phyloP scores from a whole-genome alignment of 2,113 vertebrate species.

The Phocoena sinus region DNA sequence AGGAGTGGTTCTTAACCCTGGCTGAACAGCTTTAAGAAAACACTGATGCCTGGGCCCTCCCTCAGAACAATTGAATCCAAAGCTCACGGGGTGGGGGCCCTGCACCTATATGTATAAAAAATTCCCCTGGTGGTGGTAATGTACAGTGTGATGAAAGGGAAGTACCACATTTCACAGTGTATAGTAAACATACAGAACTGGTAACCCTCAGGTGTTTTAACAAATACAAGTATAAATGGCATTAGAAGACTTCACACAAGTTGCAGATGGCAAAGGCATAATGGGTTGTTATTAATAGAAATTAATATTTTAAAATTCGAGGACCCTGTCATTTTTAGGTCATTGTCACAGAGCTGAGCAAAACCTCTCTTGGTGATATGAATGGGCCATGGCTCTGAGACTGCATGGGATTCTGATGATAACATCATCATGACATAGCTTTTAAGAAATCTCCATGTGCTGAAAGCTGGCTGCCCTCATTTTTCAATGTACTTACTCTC shows the following conservation, averaged over 20 bases:
- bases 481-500: constrained; percentile 77
- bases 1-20: not conserved
- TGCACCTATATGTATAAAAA: not conserved
- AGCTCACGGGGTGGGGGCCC: not conserved
- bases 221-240: not conserved
- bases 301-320: not conserved
- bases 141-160: not conserved
- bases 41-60: not conserved
- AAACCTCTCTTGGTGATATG: not conserved
- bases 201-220: not conserved
- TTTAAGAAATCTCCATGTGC: not conserved
- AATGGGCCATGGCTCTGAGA: not conserved
- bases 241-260: not conserved
- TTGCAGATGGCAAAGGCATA: not conserved
- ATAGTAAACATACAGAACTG: not conserved
- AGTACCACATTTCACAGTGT: not conserved
- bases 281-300: not conserved
- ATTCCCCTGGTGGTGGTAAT: not conserved
- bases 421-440: not conserved
- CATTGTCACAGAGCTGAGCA: not conserved
- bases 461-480: not conserved
- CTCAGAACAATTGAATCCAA: not conserved
- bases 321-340: not conserved
- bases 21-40: not conserved
- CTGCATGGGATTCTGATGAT: not conserved